Evolutionary conservation across 1,140 invertebrate species (phyloP).

Genomic region (Spodoptera litura): DNA sequence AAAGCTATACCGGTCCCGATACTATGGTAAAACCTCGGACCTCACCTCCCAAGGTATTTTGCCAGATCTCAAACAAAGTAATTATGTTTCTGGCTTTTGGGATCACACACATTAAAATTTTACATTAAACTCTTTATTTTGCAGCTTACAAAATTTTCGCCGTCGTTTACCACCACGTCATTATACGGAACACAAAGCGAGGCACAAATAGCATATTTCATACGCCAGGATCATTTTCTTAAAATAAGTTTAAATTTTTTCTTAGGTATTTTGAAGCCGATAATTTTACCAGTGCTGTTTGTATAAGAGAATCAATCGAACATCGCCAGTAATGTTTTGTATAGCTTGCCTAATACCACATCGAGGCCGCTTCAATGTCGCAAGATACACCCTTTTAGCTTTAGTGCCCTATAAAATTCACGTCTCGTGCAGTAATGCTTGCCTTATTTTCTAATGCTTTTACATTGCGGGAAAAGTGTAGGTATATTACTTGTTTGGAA

Average conservation of each 20-base stretch:
- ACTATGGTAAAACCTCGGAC: conserved; percentile 51
- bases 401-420: conserved; percentile 76
- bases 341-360: conserved; percentile 55
- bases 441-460: conserved; percentile 62
- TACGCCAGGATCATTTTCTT: conserved; percentile 8
- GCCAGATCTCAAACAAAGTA: conserved; percentile 36
- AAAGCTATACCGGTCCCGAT: conserved; percentile 51
- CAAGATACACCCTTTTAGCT: conserved; percentile 80
- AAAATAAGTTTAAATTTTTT: neutral
- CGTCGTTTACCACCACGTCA: conserved; percentile 12
- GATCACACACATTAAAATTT: conserved; percentile 31
- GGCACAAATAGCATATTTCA: conserved; percentile 19
- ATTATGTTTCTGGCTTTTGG: conserved; percentile 44
- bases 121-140: conserved; percentile 20
- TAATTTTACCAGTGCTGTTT: conserved; percentile 1
- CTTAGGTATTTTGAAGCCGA: neutral
- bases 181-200: conserved; percentile 3
- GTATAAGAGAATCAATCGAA: conserved; percentile 1
- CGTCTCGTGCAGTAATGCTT: conserved; percentile 66
- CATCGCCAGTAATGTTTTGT: conserved; percentile 39
- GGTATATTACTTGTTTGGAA: neutral
- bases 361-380: conserved; percentile 73
- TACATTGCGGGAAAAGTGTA: conserved; percentile 24
- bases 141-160: conserved; percentile 15
- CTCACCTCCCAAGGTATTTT: conserved; percentile 45